Base-by-base conservation (phyloP, 2,888 invertebrate genomes). In the Clivina fossor region DNA sequence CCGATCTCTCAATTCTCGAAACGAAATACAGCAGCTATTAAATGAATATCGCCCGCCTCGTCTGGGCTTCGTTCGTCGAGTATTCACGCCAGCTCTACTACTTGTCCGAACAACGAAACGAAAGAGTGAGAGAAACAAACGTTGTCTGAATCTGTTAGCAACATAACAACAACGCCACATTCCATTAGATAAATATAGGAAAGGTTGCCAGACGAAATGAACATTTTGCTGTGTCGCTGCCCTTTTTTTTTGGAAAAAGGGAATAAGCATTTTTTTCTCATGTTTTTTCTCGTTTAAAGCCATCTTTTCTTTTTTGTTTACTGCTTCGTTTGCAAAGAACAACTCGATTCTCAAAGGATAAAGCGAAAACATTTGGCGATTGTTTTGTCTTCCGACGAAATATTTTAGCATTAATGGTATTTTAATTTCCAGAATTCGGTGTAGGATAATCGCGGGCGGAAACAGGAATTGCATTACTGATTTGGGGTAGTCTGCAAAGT, bases 11-110 rank as follows among this genome's bases (percentile, higher is more conserved):
- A 53, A 53, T 53, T 44, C 53, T 37, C 44, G 37, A 20, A n/a
- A n/a, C 44, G 37, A 53, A 53, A 53, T 44, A 53, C 44, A 35
- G 28, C 44, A 35, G 53, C 53, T 53, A 53, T 51, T 51, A 51
- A 51, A 53, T 53, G 44, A 53, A 53, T n/a, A n/a, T n/a, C 33
- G 53, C 44, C 44, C 44, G 44, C 35, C 53, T 33, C 44, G 44
- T 44, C 35, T 51, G 37, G 33, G 33, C 44, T 37, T 22, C 20
- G 5, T 43, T 15, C 35, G 26, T 35, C 53, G 26, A 53, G 44
- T 53, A 53, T n/a, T n/a, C n/a, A n/a, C n/a, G n/a, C n/a, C n/a
- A n/a, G n/a, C n/a, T n/a, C n/a, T n/a, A n/a, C n/a, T n/a, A n/a
- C n/a, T n/a, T n/a, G n/a, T n/a, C n/a, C n/a, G 26, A 43, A 44